Evolutionary conservation across 2,797 vertebrate species (phyloP), one percentile per base, ranked within the genome.

Genomic region (Emydoidea blandingii): DNA sequence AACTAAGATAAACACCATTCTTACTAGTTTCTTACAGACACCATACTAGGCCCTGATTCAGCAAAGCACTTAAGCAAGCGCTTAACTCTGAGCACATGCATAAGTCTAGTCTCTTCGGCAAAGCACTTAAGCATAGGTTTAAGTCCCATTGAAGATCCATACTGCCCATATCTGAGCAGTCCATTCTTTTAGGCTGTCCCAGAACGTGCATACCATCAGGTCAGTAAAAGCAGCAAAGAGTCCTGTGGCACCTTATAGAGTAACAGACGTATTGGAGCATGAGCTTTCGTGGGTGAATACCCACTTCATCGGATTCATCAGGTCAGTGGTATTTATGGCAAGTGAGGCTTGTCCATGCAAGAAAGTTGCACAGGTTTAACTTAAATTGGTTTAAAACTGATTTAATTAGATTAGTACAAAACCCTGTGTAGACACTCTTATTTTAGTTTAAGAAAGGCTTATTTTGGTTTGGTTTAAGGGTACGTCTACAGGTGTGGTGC

Each of bases 1-100:
- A 72, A 82, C 83, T 89, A 49, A 86, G 68, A 41, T 37, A 72
- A 72, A 41, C 19, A 0, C 0, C 1, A 18, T 3, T 49, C 74
- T 29, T 49, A 49, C 27, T 78, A 11, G 15, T 78, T 78, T 47
- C 74, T 47, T 78, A 29, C 5, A 78, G 27, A 49, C 12, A 27
- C 15, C 44, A 78, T 78, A 7, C 6, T 44, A 76, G 25, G 12
- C 72, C 41, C 62, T 23, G 18, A 53, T 74, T 76, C 81, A 41
- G 62, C 27, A 53, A 85, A 88, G 49, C 29, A 74, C 88, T 83
- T 65, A 57, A 56, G 21, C 54, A 57, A 21, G 27, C 44, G 41
- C 16, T 57, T 47, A 57, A 44, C 41, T 82, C 34, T 57, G 54
- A 57, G 27, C 31, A 31, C 83, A 50, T 31, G 74, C 85, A 19